phyloP scores from a whole-genome alignment of 2,113 vertebrate species.

The Mirza zaza region DNA sequence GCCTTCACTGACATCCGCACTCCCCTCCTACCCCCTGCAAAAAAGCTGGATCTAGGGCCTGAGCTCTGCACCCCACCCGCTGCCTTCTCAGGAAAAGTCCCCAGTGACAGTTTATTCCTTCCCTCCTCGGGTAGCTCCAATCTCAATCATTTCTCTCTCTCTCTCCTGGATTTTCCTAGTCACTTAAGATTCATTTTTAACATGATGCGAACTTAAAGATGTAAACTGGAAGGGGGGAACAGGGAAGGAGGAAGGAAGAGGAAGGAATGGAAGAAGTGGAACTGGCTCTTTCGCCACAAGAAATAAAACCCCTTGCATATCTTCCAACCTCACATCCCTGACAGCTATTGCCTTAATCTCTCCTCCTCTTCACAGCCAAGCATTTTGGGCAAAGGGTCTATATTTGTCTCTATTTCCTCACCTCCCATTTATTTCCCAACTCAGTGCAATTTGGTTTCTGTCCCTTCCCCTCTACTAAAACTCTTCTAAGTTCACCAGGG shows the following conservation, averaged over 20 bases:
- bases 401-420: not conserved
- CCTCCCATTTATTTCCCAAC: constrained; percentile 17
- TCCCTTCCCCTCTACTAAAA: not conserved
- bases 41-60: not conserved
- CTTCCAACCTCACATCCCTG: not conserved
- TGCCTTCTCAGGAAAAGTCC: not conserved
- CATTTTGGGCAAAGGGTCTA: not conserved
- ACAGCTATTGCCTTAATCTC: not conserved
- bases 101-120: not conserved
- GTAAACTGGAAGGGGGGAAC: not conserved
- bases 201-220: not conserved
- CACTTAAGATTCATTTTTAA: not conserved
- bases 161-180: not conserved
- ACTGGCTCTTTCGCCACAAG: not conserved
- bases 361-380: not conserved
- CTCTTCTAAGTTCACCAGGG: not conserved
- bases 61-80: not conserved
- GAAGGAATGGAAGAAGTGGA: not conserved
- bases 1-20: too few relatives aligned
- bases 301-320: not conserved
- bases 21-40: not conserved
- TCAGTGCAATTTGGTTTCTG: not conserved
- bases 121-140: not conserved
- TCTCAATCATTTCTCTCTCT: not conserved
- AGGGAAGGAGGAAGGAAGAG: not conserved